Evolutionary conservation across 2,888 invertebrate genomes (phyloP), one percentile per base, ranked within the genome.

Genomic region (Temnothorax unifasciatus): DNA sequence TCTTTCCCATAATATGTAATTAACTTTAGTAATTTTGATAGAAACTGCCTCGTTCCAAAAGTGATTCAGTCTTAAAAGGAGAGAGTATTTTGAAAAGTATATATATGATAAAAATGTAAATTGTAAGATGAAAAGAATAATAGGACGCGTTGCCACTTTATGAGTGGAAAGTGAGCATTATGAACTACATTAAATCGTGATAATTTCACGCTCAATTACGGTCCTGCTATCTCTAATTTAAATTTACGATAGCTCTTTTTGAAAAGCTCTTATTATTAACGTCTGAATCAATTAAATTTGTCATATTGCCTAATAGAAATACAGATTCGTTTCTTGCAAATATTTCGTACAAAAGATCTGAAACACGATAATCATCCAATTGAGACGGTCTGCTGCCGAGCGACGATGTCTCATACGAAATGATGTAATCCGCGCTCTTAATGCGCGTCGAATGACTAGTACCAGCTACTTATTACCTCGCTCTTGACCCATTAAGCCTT

Each of bases 401-500:
- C 74, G 9, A 47, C 9, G 38, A 73, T 38, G 25, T 38, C 34
- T 74, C 54, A 13, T 18, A 18, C 11, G 57, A 44, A 57, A 34
- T 74, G 75, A 57, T 79, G 79, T 74, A 79, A 79, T 73, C 18
- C 57, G 18, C 18, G 25, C 18, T 29, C 47, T 74, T 74, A 81
- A 75, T 74, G 75, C 13, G 44, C 4, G 11, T 38, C 75, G 38
- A 59, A 59, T 38, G 41, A 59, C 59, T 59, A 59, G 57, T 74
- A 81, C 21, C 8, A 54, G 59, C 47, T 74, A 59, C 44, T 81
- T 59, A 74, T 74, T 74, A 81, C 34, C 34, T 79, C 76, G 79
- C 79, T 59, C 79, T 74, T 81, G 79, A 81, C 79, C 79, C 47
- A 75, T 81, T 74, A 81, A 81, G 74, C 13, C 75, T 79, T 57